A percentile compares a stretch with the other conserved stretches of the same genome.
Conservation (phyloP, 2,888 invertebrate genomes). For the Himalopsyche anomala region DNA sequence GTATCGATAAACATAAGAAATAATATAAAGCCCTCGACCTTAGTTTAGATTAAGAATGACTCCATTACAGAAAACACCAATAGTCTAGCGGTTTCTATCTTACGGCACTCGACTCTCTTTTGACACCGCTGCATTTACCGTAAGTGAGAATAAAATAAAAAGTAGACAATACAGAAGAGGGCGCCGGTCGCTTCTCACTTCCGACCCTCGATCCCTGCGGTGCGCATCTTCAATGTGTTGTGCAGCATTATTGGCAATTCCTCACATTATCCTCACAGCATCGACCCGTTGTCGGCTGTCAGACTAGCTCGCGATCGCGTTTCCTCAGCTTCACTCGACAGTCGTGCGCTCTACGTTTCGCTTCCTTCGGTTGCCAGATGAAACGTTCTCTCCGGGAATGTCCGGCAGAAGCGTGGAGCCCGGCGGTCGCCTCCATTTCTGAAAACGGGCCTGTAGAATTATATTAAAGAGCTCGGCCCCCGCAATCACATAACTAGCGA, state of each 20-base stretch:
- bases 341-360: not conserved
- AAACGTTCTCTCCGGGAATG: not conserved
- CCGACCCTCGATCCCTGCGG: constrained; percentile 26
- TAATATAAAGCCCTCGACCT: constrained; percentile 76
- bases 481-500: constrained; percentile 44
- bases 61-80: constrained; percentile 77
- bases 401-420: not conserved
- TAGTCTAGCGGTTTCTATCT: constrained; percentile 78
- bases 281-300: constrained; percentile 18
- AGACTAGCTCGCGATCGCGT: constrained; percentile 1
- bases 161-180: constrained; percentile 54
- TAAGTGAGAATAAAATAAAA: constrained; percentile 56
- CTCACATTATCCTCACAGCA: constrained; percentile 27
- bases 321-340: not conserved
- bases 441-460: constrained; percentile 44
- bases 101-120: constrained; percentile 73
- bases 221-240: constrained; percentile 42
- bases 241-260: constrained; percentile 43
- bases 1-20: constrained; percentile 60
- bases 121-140: constrained; percentile 72
- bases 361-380: not conserved
- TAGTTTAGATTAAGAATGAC: constrained; percentile 77
- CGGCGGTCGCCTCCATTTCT: constrained; percentile 33
- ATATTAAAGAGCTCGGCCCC: constrained; percentile 46
- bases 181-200: constrained; percentile 7